Evolutionary conservation across 2,888 invertebrate species (phyloP), one percentile per base, ranked within the genome.

Genomic region (Erebia aethiops): DNA sequence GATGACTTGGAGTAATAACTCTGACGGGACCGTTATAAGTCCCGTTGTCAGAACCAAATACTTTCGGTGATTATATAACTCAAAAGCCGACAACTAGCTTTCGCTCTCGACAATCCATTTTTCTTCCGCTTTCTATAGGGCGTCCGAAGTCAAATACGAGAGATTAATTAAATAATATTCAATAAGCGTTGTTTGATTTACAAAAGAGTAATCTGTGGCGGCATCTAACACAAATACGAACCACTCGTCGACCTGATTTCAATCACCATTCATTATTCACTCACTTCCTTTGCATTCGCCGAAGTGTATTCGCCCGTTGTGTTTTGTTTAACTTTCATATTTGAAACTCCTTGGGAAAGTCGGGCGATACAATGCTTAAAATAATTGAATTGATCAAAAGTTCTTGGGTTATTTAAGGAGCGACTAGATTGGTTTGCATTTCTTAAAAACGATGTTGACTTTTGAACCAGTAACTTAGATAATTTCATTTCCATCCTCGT

Each of bases 201-300:
- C 90, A 91, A 92, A 91, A 87, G 89, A 85, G 84, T 91, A 92
- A 93, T 93, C 92, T 89, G 83, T 79, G 90, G 89, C 92, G 92
- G 92, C 92, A 92, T 92, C 92, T 92, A 90, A 88, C 87, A 89
- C 85, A 91, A 92, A 92, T 89, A 88, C 86, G 83, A 85, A 80
- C 86, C 86, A 88, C 89, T 90, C 87, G 82, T 82, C 84, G 82
- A 82, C 84, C 88, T 84, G 89, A 90, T 92, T 92, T 91, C 91
- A 89, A 92, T 92, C 92, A 89, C 86, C 84, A 88, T 92, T 91
- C 90, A 90, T 92, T 92, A 92, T 90, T 90, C 91, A 91, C 90
- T 91, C 86, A 87, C 87, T 89, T 91, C 88, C 91, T 91, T 90
- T 89, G 88, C 90, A 85, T 86, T 87, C 87, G 87, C 90, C 91